Evolutionary conservation across 2,888 invertebrate species (phyloP), one percentile per base, ranked within the genome.

Genomic region (Lasius platythorax): DNA sequence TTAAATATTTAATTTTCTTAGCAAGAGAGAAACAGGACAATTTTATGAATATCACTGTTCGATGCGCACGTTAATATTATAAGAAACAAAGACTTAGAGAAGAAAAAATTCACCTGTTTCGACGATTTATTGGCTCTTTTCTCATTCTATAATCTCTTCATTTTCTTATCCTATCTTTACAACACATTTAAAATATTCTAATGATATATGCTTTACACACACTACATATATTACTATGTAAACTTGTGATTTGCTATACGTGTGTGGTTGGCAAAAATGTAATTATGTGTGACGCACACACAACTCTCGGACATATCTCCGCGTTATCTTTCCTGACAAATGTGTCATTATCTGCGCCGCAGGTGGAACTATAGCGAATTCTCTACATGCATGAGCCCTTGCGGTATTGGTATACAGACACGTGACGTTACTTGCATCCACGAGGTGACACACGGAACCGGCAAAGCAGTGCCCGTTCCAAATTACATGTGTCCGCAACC

Each of bases 401-500:
- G 99, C 93, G 99, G 99, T 46, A 98, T 99, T 89, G 99, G 99
- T 0, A 97, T 98, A 88, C 98, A 98, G 95, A 98, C 97, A 0
- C 96, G 99, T 85, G 98, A 98, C 94, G 99, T 99, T 75, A 97
- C 97, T 76, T 99, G 99, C 94, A 97, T 98, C 90, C 98, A 98
- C 92, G 97, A 97, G 95, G 98, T 98, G 73, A 98, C 98, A 0
- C 96, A 98, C 72, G 98, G 98, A 1, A 97, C 98, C 18, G 97
- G 97, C 56, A 99, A 98, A 94, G 98, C 98, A 0, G 97, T 99
- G 87, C 97, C 98, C 12, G 98, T 99, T n/a, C 98, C 99, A 0
- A 98, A 98, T 95, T 97, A 97, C 93, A 98, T 98, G 97, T 99
- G 99, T 93, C 98, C 98, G 0, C 98, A 98, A 93, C 98, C 99